Evolutionary conservation across 2,888 invertebrate genomes (phyloP).

Genomic region (Crematogaster levior): DNA sequence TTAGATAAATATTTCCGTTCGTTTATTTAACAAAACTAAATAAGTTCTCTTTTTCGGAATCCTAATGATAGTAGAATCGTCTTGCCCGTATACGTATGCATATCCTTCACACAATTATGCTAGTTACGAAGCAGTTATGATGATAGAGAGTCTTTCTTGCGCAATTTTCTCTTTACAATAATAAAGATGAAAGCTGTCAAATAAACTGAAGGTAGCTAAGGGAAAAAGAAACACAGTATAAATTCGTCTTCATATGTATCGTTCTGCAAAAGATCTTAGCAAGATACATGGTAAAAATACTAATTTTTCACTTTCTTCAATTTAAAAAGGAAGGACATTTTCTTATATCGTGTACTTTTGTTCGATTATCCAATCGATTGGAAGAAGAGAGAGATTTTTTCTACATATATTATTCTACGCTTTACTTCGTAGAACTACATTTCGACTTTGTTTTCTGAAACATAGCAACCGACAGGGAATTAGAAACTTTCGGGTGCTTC

Average conservation of each 20-base stretch:
- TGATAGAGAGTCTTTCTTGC: not conserved
- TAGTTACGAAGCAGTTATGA: not conserved
- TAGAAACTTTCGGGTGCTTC: conserved; percentile 22
- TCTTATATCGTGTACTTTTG: too few species aligned
- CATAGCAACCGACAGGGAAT: conserved; percentile 21
- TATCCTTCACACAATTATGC: not conserved
- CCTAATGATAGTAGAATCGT: not conserved
- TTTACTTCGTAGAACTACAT: not conserved
- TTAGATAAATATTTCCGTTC: conserved; percentile 5
- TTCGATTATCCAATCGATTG: not conserved
- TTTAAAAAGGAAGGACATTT: not conserved
- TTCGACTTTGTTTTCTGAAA: conserved; percentile 29
- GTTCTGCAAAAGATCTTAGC: not conserved
- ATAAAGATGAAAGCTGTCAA: not conserved
- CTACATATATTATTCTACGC: not conserved
- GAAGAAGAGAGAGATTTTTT: not conserved
- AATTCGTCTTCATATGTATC: not conserved
- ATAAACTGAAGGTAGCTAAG: not conserved
- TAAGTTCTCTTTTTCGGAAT: not conserved
- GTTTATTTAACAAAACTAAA: not conserved
- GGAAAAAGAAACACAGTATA: not conserved
- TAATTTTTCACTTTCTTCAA: not conserved
- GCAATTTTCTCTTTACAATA: not conserved
- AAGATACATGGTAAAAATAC: not conserved
- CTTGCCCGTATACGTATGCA: not conserved